These are phyloP conservation scores for Pipistrellus nathusii DNA, from an alignment of 2,797 vertebrate species.

Conservation along the genomic window DNA sequence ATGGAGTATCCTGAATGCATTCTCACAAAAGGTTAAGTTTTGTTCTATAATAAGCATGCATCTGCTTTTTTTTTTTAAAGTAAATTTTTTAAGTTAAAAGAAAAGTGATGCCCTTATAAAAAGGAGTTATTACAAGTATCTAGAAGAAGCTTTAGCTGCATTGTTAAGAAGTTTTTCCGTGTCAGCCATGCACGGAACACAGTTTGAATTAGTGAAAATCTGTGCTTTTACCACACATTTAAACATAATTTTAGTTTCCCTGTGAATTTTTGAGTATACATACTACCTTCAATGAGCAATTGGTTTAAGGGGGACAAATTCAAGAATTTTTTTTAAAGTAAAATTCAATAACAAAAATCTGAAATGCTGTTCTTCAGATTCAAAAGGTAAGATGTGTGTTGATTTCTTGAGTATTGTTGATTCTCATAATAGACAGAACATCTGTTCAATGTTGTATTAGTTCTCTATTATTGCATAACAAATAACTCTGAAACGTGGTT, in stretches of 20 bases:
- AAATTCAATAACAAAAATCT: constrained; percentile 22
- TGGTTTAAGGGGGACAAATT: constrained; percentile 29
- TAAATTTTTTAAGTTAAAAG: constrained; percentile 51
- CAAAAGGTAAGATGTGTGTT: neutral
- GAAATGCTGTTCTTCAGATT: neutral
- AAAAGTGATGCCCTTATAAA: constrained; percentile 28
- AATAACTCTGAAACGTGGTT: neutral
- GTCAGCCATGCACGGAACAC: neutral
- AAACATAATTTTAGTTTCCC: constrained; percentile 30
- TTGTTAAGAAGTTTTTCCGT: constrained; percentile 11
- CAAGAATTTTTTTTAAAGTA: constrained; percentile 32
- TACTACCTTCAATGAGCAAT: neutral
- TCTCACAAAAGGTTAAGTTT: constrained; percentile 54
- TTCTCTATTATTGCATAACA: constrained; percentile 20
- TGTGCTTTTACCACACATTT: neutral
- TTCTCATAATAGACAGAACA: constrained; percentile 32
- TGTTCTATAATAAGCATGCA: constrained; percentile 30
- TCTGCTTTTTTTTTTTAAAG: neutral
- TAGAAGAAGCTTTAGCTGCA: neutral
- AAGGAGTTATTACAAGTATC: neutral
- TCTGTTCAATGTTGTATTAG: neutral
- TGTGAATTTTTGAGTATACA: neutral
- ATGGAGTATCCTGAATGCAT: neutral
- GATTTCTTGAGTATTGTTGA: neutral
- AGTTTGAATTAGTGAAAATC: neutral